Conservation (phyloP, 2,888 invertebrate species). For the Drosophila subsilvestris region DNA sequence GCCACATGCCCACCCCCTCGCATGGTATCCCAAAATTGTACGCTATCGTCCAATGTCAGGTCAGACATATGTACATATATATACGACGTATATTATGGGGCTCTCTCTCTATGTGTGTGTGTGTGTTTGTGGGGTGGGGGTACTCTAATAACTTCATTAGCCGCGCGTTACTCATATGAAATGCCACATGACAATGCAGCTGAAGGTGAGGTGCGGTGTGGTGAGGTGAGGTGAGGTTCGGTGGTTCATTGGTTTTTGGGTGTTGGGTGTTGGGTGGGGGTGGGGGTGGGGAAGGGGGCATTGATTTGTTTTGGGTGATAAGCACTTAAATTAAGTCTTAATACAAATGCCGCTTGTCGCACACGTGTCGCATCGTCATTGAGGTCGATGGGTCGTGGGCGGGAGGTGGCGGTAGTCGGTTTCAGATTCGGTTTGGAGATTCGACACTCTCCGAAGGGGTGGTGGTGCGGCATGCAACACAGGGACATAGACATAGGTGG, state of each 20-base stretch:
- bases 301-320: slow-evolving; percentile 82
- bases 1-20: no score
- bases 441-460: slow-evolving; percentile 13
- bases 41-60: no score
- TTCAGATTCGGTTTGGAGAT: slow-evolving; percentile 31
- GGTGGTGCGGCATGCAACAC: not conserved
- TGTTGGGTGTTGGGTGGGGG: no score
- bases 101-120: no score
- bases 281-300: slow-evolving; percentile 26
- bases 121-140: not conserved
- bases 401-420: not conserved
- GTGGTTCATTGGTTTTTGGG: slow-evolving; percentile 3
- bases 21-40: no score
- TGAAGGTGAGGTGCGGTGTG: not conserved
- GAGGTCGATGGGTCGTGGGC: slow-evolving; percentile 24
- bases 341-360: slow-evolving; percentile 81
- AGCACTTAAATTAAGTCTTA: slow-evolving; percentile 83
- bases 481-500: not conserved
- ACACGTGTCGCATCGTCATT: slow-evolving; percentile 76
- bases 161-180: slow-evolving; percentile 62
- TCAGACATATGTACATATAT: no score
- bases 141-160: slow-evolving; percentile 76
- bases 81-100: no score
- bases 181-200: slow-evolving; percentile 52
- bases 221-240: no score